These are phyloP conservation scores for Reticulitermes speratus DNA, from an alignment of 1,140 invertebrate genomes.

Conservation along the genomic window DNA sequence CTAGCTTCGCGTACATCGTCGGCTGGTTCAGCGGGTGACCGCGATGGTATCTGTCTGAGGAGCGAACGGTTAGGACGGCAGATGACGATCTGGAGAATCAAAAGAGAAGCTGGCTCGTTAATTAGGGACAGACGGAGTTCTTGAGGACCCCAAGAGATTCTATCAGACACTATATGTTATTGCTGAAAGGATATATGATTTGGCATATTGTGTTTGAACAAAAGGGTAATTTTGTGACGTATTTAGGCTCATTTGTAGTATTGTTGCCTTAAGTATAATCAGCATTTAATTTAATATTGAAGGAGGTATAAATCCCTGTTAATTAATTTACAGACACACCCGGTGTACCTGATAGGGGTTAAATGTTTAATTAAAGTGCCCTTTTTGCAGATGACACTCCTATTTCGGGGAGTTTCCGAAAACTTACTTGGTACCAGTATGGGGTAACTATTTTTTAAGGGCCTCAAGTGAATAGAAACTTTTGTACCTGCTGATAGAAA, in stretches of 20 bases:
- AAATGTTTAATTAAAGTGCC: too few relatives aligned
- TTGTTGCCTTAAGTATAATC: not conserved
- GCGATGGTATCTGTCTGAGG: not conserved
- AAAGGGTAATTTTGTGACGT: not conserved
- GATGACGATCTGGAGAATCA: not conserved
- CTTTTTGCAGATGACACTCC: too few relatives aligned
- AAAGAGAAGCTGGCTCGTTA: not conserved
- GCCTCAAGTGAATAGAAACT: too few relatives aligned
- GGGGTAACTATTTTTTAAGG: too few relatives aligned
- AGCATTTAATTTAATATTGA: not conserved
- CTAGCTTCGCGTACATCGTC: not conserved
- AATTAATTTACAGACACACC: not conserved
- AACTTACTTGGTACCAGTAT: too few relatives aligned
- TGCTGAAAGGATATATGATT: not conserved
- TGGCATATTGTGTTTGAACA: not conserved
- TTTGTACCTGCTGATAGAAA: too few relatives aligned
- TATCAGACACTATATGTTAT: not conserved
- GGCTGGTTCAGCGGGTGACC: not conserved
- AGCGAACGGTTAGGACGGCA: not conserved
- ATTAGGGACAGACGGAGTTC: not conserved
- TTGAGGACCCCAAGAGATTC: not conserved
- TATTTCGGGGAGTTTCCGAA: too few relatives aligned
- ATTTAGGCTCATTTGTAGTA: not conserved
- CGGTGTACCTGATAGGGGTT: too few relatives aligned
- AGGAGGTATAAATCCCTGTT: not conserved